Conservation (phyloP, 2,113 vertebrate genomes). For the Clarias magur region DNA sequence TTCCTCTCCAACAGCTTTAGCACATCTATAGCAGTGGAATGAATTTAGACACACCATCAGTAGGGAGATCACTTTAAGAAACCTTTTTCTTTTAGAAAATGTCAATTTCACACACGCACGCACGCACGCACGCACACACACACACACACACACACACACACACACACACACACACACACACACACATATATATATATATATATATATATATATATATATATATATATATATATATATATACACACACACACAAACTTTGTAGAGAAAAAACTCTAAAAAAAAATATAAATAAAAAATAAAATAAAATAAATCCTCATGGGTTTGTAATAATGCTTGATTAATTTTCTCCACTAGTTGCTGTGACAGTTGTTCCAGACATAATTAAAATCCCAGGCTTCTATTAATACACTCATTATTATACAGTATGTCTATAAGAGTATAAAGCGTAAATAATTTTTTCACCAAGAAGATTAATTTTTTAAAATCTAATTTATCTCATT, state of each 20-base stretch:
- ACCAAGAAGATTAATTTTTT: neutral
- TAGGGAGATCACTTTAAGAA: neutral
- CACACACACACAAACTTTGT: neutral
- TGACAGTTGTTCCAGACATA: neutral
- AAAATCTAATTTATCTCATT: neutral
- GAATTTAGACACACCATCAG: slow-evolving; percentile 1
- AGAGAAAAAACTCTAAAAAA: too few species aligned
- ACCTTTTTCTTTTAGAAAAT: neutral
- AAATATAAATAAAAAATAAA: too few species aligned
- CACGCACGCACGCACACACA: neutral
- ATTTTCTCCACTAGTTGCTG: neutral
- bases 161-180: neutral
- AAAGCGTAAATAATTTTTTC: neutral
- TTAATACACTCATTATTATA: neutral
- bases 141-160: neutral
- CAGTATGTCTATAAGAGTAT: neutral
- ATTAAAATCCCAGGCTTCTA: neutral
- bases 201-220: too few species aligned
- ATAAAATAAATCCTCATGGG: too few species aligned
- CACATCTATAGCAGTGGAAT: neutral
- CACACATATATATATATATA: neutral
- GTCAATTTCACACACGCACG: neutral
- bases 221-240: too few species aligned
- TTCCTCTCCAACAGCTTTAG: neutral
- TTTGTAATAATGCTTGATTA: neutral